Evolutionary conservation across 2,888 invertebrate species (phyloP).

Genomic region (Zygaena filipendulae): DNA sequence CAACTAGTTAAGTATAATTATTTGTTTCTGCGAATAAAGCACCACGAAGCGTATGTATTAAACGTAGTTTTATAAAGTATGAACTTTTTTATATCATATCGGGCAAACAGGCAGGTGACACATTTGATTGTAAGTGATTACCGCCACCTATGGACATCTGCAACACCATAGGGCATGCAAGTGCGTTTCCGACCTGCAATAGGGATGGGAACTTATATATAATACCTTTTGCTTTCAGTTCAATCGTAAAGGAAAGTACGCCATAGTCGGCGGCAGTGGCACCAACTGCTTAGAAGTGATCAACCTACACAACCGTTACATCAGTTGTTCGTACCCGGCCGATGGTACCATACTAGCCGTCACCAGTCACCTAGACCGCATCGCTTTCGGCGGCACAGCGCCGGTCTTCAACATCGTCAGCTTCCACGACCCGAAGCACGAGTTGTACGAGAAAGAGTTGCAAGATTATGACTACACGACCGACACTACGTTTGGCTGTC

Average conservation of each 20-base stretch:
- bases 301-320: conserved; percentile 55
- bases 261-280: conserved; percentile 54
- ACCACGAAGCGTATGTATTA: too few species aligned
- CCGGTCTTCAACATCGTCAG: conserved; percentile 43
- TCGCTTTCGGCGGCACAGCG: conserved; percentile 52
- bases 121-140: too few species aligned
- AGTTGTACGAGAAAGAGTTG: conserved; percentile 33
- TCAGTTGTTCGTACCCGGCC: conserved; percentile 48
- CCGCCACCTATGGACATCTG: too few species aligned
- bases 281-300: conserved; percentile 54
- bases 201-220: too few species aligned
- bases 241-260: conserved; percentile 60
- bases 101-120: too few species aligned
- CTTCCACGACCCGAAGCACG: conserved; percentile 54
- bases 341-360: conserved; percentile 39
- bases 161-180: too few species aligned
- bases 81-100: too few species aligned
- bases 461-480: conserved; percentile 21
- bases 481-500: conserved; percentile 14
- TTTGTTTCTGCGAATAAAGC: too few species aligned
- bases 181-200: too few species aligned
- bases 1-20: too few species aligned
- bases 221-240: too few species aligned
- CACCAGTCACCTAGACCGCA: conserved; percentile 40
- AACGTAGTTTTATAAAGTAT: too few species aligned